Conservation (phyloP, 2,113 vertebrate genomes). For the Eonycteris spelaea region DNA sequence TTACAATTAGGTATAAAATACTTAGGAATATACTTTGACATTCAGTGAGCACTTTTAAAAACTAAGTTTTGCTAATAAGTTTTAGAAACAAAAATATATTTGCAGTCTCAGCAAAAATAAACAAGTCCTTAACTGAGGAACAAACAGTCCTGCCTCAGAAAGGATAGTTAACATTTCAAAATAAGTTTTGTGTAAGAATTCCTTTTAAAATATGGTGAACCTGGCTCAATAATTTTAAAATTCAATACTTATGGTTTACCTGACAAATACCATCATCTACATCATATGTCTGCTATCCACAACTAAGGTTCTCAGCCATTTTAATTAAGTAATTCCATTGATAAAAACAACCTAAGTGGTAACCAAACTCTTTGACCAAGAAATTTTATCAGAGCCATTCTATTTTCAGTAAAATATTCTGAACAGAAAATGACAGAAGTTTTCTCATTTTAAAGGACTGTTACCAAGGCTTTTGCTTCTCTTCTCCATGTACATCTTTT, state of each 20-base stretch:
- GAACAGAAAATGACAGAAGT: neutral
- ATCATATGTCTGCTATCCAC: neutral
- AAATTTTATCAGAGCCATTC: conserved; percentile 28
- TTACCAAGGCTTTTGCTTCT: conserved; percentile 75
- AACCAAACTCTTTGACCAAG: neutral
- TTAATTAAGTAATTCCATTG: neutral
- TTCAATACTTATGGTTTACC: conserved; percentile 54
- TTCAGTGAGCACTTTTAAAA: conserved; percentile 63
- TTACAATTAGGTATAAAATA: conserved; percentile 71
- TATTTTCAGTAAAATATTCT: conserved; percentile 54
- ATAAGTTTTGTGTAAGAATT: neutral
- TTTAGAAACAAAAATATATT: conserved; percentile 68
- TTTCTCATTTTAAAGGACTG: conserved; percentile 37
- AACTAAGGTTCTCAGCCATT: neutral
- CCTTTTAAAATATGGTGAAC: conserved; percentile 25
- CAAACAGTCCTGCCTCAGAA: neutral
- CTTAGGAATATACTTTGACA: conserved; percentile 68
- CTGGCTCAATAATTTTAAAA: conserved; percentile 64
- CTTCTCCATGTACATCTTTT: conserved; percentile 83
- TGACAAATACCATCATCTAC: neutral
- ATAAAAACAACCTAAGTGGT: neutral
- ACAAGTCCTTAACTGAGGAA: neutral
- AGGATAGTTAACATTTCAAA: neutral
- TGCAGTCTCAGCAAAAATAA: conserved; percentile 66
- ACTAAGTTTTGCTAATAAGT: conserved; percentile 73